Percentiles rank a stretch among this genome's conserved stretches.
Evolutionary conservation across 2,797 vertebrate genomes (phyloP).

Genomic region (Anguilla anguilla): DNA sequence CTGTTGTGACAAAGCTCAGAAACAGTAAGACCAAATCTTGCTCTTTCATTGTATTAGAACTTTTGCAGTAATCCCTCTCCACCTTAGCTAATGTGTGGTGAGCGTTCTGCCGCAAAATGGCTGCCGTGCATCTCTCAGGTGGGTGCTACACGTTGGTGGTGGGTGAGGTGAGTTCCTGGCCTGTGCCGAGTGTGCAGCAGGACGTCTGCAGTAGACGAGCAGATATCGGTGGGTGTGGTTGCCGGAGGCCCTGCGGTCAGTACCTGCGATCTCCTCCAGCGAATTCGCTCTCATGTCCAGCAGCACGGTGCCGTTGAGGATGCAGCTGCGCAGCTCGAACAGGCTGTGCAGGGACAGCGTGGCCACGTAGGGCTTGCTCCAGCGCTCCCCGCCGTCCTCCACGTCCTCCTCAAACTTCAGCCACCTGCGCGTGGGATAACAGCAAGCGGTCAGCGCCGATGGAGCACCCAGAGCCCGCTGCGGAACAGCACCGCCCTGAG

Average conservation of each 20-base stretch:
- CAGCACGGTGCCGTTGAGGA: slow-evolving; percentile 95
- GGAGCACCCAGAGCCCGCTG: not conserved
- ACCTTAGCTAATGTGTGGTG: no score
- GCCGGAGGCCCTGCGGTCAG: not conserved
- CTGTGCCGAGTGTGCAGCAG: not conserved
- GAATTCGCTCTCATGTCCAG: slow-evolving; percentile 96
- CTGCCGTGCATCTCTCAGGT: no score
- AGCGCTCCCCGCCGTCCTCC: slow-evolving; percentile 95
- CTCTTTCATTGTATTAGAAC: not conserved
- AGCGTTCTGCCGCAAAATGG: no score
- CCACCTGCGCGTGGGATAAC: slow-evolving; percentile 75
- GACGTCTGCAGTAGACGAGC: not conserved
- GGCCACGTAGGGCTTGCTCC: slow-evolving; percentile 98
- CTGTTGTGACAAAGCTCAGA: not conserved
- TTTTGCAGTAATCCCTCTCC: not conserved
- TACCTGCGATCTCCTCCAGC: slow-evolving; percentile 96
- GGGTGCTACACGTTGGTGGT: no score
- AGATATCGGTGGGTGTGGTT: not conserved
- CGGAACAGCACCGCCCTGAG: not conserved
- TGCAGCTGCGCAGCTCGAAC: slow-evolving; percentile 96
- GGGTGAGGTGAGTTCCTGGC: not conserved
- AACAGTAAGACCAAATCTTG: not conserved
- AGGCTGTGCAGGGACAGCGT: slow-evolving; percentile 95
- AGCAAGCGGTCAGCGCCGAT: not conserved
- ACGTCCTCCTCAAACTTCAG: slow-evolving; percentile 98